Base-by-base conservation (phyloP, 2,888 invertebrate genomes). In the Helobdella robusta region DNA sequence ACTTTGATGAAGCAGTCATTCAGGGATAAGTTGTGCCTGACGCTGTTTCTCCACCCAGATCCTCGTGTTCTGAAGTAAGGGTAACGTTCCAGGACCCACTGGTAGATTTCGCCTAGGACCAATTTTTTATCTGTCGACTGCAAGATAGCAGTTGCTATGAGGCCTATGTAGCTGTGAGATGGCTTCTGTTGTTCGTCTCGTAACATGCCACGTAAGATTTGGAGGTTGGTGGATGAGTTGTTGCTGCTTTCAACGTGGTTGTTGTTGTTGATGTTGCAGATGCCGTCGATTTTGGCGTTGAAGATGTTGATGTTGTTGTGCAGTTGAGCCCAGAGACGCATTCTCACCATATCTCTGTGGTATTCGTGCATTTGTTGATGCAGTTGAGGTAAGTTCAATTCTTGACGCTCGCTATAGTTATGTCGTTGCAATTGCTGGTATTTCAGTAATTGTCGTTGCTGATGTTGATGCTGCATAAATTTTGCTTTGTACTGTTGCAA, bases 1-100 rank as follows among this genome's bases (percentile, higher is more conserved):
- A 94, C 88, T 77, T 98, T 97, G 35, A 97, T 88, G 80, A 97
- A 98, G 76, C 97, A 97, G 77, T 97, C 95, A 81, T 98, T 97
- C 40, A 98, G 82, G 0, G 94, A 94, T 1, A 98, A 81, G 79
- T 98, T 98, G 78, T 98, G 97, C 0, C 97, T 84, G 71, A 98
- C 95, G 0, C 92, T 93, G 79, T 98, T 98, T 32, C 95, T 83
- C 97, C 98, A 98, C 5, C 97, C 97, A 0, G 94, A 93, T 0
- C 93, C 94, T 6, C 94, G 84, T n/a, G 87, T 85, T 6, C 94
- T 85, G 79, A 97, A 98, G 80, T 97, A 98, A 0, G 94, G 89
- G 78, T 95, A 97, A 79, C 95, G 90, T 78, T 94, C 93, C 69
- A 94, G 82, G 72, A 98, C 97, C 80, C 94, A 93, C 77, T 95